Conservation (phyloP, 2,113 vertebrate genomes). For the Motacilla alba region DNA sequence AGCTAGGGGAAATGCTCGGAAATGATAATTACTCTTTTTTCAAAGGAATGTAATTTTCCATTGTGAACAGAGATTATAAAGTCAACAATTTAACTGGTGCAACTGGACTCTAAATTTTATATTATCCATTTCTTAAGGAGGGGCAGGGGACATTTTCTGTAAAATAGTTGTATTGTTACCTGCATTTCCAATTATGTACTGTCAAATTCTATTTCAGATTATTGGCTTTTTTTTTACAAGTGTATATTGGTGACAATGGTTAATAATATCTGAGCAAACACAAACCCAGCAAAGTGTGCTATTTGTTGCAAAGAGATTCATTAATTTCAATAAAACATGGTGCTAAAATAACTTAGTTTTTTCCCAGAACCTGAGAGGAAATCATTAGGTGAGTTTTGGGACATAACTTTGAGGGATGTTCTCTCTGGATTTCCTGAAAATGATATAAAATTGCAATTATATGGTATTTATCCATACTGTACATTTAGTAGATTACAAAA, state of each 20-base stretch:
- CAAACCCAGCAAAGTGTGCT: background rate
- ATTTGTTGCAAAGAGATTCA: background rate
- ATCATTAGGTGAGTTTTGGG: background rate
- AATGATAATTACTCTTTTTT: constrained; percentile 26
- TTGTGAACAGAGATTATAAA: constrained; percentile 15
- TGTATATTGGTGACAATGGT: background rate
- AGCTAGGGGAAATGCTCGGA: background rate
- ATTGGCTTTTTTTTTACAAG: background rate
- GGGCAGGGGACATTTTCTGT: background rate
- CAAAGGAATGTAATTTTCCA: constrained; percentile 36
- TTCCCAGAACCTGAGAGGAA: background rate
- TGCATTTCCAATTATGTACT: background rate
- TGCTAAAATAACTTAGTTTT: background rate
- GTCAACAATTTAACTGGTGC: constrained; percentile 3
- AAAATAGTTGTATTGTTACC: background rate
- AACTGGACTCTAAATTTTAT: background rate
- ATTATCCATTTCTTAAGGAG: background rate
- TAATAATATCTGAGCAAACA: background rate
- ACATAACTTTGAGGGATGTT: background rate
- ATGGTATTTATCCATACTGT: background rate
- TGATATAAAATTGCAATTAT: background rate
- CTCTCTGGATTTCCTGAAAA: background rate
- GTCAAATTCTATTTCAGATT: constrained; percentile 8
- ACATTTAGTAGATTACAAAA: background rate
- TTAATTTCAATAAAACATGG: background rate